phyloP scores from a whole-genome alignment of 2,113 vertebrate genomes.

The Elephas maximus region DNA sequence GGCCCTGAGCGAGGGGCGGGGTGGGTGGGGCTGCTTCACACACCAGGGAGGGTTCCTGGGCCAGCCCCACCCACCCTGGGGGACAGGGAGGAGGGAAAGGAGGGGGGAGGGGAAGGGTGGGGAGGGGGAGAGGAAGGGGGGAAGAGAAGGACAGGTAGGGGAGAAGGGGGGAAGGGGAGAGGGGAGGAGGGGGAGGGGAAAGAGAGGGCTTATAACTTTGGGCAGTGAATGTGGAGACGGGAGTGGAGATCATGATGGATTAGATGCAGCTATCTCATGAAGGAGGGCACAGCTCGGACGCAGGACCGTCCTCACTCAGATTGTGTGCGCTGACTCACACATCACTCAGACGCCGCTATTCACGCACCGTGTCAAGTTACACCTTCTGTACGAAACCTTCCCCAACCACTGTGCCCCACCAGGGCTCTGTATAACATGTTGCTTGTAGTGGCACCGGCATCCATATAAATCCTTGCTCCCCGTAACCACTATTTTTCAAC shows the following conservation, averaged over 20 bases:
- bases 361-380: background rate
- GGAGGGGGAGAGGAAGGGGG: too few relatives aligned
- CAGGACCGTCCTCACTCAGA: background rate
- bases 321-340: background rate
- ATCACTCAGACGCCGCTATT: background rate
- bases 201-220: background rate
- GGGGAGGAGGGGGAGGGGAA: too few relatives aligned
- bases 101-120: too few relatives aligned
- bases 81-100: too few relatives aligned
- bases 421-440: background rate
- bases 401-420: accelerated
- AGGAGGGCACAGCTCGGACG: accelerated
- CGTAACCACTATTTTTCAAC: background rate
- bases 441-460: background rate
- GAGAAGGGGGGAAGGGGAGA: too few relatives aligned
- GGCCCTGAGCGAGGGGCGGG: too few relatives aligned
- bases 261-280: background rate
- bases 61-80: too few relatives aligned
- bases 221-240: background rate
- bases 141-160: too few relatives aligned
- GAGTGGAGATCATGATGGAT: background rate
- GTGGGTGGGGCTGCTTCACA: too few relatives aligned
- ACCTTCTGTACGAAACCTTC: background rate
- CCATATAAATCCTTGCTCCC: background rate
- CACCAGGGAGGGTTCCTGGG: too few relatives aligned